A percentile compares a stretch with the other conserved stretches of the same genome.
These are phyloP conservation scores for Agrilus biguttatus DNA, from an alignment of 2,888 invertebrate genomes.

Conservation along the genomic window DNA sequence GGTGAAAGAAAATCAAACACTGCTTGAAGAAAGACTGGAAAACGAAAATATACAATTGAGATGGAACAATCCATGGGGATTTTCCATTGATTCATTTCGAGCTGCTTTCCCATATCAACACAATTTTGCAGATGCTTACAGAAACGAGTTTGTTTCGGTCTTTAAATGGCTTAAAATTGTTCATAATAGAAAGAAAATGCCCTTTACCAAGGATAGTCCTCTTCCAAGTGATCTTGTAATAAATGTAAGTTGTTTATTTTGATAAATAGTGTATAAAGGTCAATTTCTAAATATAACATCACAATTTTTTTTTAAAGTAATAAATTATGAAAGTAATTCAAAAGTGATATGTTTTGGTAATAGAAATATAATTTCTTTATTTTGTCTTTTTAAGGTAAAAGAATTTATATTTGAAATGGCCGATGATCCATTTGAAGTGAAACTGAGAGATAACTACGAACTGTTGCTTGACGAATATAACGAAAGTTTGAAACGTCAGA, in stretches of 20 bases:
- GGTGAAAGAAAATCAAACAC: slow-evolving; percentile 44
- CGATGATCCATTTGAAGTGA: slow-evolving; percentile 97
- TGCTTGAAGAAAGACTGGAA: slow-evolving; percentile 57
- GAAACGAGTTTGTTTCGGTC: slow-evolving; percentile 77
- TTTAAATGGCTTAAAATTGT: slow-evolving; percentile 88
- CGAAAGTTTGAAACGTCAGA: slow-evolving; percentile 79
- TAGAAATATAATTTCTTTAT: slow-evolving; percentile 1
- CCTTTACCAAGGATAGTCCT: slow-evolving; percentile 53
- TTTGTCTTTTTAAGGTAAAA: slow-evolving; percentile 46
- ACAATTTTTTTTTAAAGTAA: too few relatives aligned
- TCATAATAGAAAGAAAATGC: slow-evolving; percentile 54
- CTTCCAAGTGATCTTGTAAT: slow-evolving; percentile 83
- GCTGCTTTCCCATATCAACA: slow-evolving; percentile 77
- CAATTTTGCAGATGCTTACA: slow-evolving; percentile 74
- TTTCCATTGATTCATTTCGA: slow-evolving; percentile 49
- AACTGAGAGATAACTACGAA: slow-evolving; percentile 89
- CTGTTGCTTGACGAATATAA: slow-evolving; percentile 88
- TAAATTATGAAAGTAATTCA: too few relatives aligned
- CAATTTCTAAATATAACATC: too few relatives aligned
- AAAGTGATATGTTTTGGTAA: neutral
- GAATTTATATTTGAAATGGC: slow-evolving; percentile 83
- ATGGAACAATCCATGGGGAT: slow-evolving; percentile 60
- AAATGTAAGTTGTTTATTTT: slow-evolving; percentile 42
- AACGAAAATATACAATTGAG: slow-evolving; percentile 55
- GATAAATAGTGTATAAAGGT: too few relatives aligned